Percentiles rank a stretch among this genome's conserved stretches.
Conservation (phyloP, 2,797 vertebrate genomes). For the Gouania willdenowi region DNA sequence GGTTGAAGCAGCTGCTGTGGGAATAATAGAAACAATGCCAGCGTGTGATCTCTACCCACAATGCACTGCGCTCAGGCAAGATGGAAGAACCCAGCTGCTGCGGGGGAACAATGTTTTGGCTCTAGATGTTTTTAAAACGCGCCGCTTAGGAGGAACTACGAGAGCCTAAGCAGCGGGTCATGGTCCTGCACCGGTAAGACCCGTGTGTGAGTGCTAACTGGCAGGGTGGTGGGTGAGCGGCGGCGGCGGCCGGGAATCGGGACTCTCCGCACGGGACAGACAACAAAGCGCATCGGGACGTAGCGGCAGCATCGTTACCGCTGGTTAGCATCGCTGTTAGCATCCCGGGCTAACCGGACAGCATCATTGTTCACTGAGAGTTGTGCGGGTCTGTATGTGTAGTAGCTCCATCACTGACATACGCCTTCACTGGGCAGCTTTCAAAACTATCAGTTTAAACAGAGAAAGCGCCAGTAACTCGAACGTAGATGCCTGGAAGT, state of each 20-base stretch:
- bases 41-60: too few relatives aligned
- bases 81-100: constrained; percentile 81
- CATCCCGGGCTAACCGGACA: constrained; percentile 60
- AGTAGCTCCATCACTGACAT: too few relatives aligned
- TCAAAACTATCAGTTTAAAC: too few relatives aligned
- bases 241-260: background rate
- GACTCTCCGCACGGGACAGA: constrained; percentile 40
- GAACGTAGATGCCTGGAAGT: too few relatives aligned
- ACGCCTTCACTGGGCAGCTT: too few relatives aligned
- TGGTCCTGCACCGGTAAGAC: constrained; percentile 75
- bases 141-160: constrained; percentile 47
- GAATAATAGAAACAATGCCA: too few relatives aligned
- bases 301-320: constrained; percentile 26
- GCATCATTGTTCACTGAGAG: constrained; percentile 76
- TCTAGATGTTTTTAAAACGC: constrained; percentile 58
- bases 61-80: constrained; percentile 77
- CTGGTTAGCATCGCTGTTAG: constrained; percentile 66
- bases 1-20: too few relatives aligned
- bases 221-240: too few relatives aligned
- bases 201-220: background rate
- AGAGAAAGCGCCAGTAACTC: too few relatives aligned
- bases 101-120: constrained; percentile 80
- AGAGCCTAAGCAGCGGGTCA: constrained; percentile 45
- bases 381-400: too few relatives aligned
- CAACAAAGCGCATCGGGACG: constrained; percentile 68